Base-by-base conservation (phyloP, 2,113 vertebrate species). In the Scartelaos histophorus region DNA sequence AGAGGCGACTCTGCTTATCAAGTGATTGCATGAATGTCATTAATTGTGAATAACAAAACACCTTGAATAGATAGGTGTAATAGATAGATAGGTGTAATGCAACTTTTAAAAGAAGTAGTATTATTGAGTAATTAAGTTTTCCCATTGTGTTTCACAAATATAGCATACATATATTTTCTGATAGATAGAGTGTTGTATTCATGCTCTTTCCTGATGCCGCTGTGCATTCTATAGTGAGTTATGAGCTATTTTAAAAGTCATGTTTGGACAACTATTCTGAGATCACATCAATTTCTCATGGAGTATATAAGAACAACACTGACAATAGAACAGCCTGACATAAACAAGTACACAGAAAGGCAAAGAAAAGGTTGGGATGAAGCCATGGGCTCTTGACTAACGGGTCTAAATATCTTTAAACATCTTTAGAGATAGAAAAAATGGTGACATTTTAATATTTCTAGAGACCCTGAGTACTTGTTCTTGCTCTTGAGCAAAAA, bases 201-300 rank as follows among this genome's bases (percentile, higher is more conserved):
- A 19, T 19, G 15, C 47, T 16, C 47, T 51, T 19, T 4, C 5
- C 16, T 51, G 47, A 19, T 72, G 69, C 56, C 13, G 56, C 1
- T 9, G 57, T 67, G 51, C 78, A 67, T 72, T 66, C 43, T 82
- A 57, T 25, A 69, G 75, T 66, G 78, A 85, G 71, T 74, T 29
- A 82, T 51, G 53, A 75, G 80, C 74, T 86, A 88, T 89, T 88
- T 88, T 76, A 82, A 85, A 79, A 70, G 61, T 76, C 64, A 66
- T n/a, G 76, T 58, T 69, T 17, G 10, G 19, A 17, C 61, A 5
- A 11, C 65, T 66, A 21, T 47, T 46, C 71, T 76, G 60, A 65
- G 73, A 66, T 72, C 62, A 83, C 46, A 15, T 80, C 67, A 54
- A 70, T 70, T 67, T 74, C 64, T 69, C 11, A 19, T 45, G 25